Evolutionary conservation across 2,888 invertebrate species (phyloP), one percentile per base, ranked within the genome.

Genomic region (Chouioia cunea): DNA sequence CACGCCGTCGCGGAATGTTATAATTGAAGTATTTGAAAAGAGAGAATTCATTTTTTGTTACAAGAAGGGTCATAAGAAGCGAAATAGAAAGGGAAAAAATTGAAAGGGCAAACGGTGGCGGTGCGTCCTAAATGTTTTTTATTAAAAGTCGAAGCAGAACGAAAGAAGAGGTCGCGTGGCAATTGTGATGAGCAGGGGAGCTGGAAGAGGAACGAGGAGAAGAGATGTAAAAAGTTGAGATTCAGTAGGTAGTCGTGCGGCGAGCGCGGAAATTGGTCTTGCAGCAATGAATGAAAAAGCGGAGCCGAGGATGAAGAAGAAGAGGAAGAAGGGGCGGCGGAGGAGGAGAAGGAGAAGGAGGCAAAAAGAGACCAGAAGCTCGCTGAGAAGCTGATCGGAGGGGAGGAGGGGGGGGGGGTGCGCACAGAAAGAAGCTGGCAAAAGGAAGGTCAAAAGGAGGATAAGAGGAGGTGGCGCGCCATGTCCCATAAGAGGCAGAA

Each of bases 81-180:
- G 48, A 22, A 10, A 16, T 48, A 27, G 36, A 12, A 14, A 20
- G 54, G n/a, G 60, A 67, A 58, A 63, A 58, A 71, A 62, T 62
- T 50, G 58, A 71, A 71, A 62, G 71, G 66, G 53, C 71, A 58
- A 50, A 14, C 8, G 46, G 52, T 23, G 50, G 18, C 46, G 1
- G 53, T 20, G 54, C 44, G 56, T 65, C 53, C 27, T 65, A 65
- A 65, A 60, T 48, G 60, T 65, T 69, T 65, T 60, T 70, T 71
- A 65, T 70, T 60, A 71, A 65, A 66, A 58, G 71, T 60, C 57
- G 58, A 47, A 66, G 15, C 18, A 44, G 58, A 20, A n/a, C 57
- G 64, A 50, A 57, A 65, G 60, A 60, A 56, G 47, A 62, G 71
- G 79, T 79, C 81, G 81, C 82, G 82, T 83, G 81, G 81, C 81